phyloP scores from a whole-genome alignment of 2,797 vertebrate species.

The Ctenopoma kingsleyae region DNA sequence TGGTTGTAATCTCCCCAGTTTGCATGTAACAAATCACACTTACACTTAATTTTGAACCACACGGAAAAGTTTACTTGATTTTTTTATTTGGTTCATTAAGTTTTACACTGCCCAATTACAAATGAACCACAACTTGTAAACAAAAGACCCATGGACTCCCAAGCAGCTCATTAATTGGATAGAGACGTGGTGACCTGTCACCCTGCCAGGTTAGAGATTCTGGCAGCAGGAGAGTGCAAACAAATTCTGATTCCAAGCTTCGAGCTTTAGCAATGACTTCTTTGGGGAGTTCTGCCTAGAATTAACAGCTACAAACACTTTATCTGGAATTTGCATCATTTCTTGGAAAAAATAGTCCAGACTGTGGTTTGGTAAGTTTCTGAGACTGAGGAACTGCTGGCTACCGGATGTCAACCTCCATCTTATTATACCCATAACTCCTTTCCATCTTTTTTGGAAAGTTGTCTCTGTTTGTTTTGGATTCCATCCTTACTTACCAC shows the following conservation, averaged over 20 bases:
- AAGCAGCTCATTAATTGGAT: slow-evolving; percentile 26
- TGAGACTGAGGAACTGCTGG: not conserved
- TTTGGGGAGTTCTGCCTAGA: slow-evolving; percentile 9
- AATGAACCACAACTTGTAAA: slow-evolving; percentile 36
- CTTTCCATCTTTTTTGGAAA: not conserved
- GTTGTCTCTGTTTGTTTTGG: slow-evolving; percentile 6
- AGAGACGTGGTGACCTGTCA: slow-evolving; percentile 18
- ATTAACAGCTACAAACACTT: not conserved
- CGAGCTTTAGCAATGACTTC: slow-evolving; percentile 1
- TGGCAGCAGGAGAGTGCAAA: slow-evolving; percentile 9
- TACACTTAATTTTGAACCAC: slow-evolving; percentile 17
- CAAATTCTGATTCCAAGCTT: slow-evolving; percentile 9
- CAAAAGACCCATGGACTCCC: slow-evolving; percentile 4
- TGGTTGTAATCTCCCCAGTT: slow-evolving; percentile 10
- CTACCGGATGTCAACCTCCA: slow-evolving; percentile 10
- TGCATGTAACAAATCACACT: slow-evolving; percentile 10
- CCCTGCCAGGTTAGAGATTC: slow-evolving; percentile 2
- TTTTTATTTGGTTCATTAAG: slow-evolving; percentile 26
- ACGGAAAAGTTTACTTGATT: slow-evolving; percentile 26
- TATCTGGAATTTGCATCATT: slow-evolving; percentile 9
- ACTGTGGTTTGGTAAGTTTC: slow-evolving; percentile 25
- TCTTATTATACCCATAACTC: slow-evolving; percentile 13
- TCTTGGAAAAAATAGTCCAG: not conserved
- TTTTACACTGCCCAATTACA: slow-evolving; percentile 32
- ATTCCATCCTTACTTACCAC: not conserved